Conservation (phyloP, 92 coral and sea anemone species). For the Anthopleura xanthogrammica region DNA sequence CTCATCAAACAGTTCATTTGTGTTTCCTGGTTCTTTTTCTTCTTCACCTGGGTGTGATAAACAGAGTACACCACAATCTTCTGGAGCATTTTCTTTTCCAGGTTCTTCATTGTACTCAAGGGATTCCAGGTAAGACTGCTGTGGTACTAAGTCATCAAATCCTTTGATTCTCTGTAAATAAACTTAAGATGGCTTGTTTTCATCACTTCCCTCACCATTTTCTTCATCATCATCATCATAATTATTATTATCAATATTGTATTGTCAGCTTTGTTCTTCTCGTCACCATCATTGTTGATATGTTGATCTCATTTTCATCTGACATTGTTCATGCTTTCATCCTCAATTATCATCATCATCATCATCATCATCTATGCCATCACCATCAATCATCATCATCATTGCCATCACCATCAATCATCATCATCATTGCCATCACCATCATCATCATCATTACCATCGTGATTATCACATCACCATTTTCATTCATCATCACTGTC, state of each 20-base stretch:
- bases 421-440: neutral
- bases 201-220: too few relatives aligned
- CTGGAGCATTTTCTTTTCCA: constrained; percentile 16
- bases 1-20: neutral
- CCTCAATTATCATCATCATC: too few relatives aligned
- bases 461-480: neutral
- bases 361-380: too few relatives aligned
- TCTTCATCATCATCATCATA: too few relatives aligned
- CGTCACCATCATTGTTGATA: neutral
- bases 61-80: neutral
- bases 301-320: neutral
- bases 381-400: too few relatives aligned
- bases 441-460: neutral
- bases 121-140: constrained; percentile 9
- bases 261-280: neutral
- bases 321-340: neutral
- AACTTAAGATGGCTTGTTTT: too few relatives aligned
- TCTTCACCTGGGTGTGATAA: neutral
- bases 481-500: neutral
- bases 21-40: constrained; percentile 16
- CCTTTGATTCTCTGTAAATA: neutral
- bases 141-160: neutral
- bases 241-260: too few relatives aligned
- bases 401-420: too few relatives aligned
- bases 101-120: constrained; percentile 17